These are phyloP conservation scores for Setophaga coronata DNA, from an alignment of 2,113 vertebrate genomes.

Conservation along the genomic window DNA sequence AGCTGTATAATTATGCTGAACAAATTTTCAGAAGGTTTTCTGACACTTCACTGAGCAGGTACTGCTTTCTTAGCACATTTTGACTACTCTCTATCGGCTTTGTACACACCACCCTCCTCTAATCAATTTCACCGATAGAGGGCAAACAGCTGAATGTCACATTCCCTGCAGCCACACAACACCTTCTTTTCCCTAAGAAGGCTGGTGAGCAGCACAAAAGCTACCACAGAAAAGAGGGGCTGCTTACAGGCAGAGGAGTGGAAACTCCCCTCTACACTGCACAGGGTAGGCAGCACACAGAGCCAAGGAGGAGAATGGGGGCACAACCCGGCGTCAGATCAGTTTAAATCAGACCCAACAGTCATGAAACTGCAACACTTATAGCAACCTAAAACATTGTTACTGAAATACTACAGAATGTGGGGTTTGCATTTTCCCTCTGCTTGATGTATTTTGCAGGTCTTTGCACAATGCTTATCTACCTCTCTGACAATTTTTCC, in stretches of 20 bases:
- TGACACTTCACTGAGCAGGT: not conserved
- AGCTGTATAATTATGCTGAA: not conserved
- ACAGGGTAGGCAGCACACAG: not conserved
- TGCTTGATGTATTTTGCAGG: not conserved
- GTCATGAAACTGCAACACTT: not conserved
- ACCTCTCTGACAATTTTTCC: not conserved
- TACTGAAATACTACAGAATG: not conserved
- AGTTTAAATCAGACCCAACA: not conserved
- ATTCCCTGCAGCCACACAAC: not conserved
- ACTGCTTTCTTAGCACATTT: not conserved
- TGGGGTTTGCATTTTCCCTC: not conserved
- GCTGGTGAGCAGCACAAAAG: not conserved
- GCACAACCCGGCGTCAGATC: fast-evolving
- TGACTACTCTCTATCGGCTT: not conserved
- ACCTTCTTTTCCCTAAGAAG: not conserved
- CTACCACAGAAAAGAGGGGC: not conserved
- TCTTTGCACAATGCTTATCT: not conserved
- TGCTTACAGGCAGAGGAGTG: not conserved
- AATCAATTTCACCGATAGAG: not conserved
- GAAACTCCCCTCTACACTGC: not conserved
- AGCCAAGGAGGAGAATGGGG: not conserved
- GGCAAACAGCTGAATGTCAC: not conserved
- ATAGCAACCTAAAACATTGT: not conserved
- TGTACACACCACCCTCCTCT: not conserved
- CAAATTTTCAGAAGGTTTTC: not conserved